Evolutionary conservation across 2,888 invertebrate genomes (phyloP), one percentile per base, ranked within the genome.

Genomic region (Morpho deidamia): DNA sequence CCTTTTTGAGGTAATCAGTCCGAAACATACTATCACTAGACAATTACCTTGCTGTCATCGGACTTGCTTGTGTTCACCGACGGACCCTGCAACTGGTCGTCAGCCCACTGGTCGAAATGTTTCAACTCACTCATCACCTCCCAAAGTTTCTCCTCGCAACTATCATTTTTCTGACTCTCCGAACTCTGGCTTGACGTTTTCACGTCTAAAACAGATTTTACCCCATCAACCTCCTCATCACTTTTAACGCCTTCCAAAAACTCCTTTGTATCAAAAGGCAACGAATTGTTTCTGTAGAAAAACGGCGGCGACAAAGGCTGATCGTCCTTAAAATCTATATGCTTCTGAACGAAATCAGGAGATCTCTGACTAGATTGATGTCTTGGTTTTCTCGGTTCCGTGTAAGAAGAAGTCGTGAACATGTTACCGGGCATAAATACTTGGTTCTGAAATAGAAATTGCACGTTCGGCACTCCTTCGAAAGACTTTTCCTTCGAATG

Each of bases 371-470:
- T 69, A 11, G 71, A 59, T 7, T 65, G 61, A 1, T 67, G 69
- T 46, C 35, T 46, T 9, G 23, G 47, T 12, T 53, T 58, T 7
- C 56, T 55, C 7, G 85, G 78, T 56, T 86, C 86, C 1, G 85
- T 75, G 56, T 72, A 81, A 0, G 84, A 70, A 0, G 71, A 56
- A 1, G 71, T 60, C 11, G 74, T 68, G 51, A 75, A 75, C 60
- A 78, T 53, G 58, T 83, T 80, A 0, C 89, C 85, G 8, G 88
- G 88, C 86, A 90, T 84, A 58, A 90, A 89, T 12, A 90, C 86
- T 65, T 90, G 89, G 61, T 90, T 89, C 69, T 88, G 88, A 60
- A 90, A 90, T 11, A 89, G 70, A 68, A 90, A 90, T 61, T 90
- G 89, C 72, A 90, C 84, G 51, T 81, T 85, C 3, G 89, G 89